These are phyloP conservation scores for Ladona fulva DNA, from an alignment of 1,140 invertebrate genomes.

Conservation along the genomic window DNA sequence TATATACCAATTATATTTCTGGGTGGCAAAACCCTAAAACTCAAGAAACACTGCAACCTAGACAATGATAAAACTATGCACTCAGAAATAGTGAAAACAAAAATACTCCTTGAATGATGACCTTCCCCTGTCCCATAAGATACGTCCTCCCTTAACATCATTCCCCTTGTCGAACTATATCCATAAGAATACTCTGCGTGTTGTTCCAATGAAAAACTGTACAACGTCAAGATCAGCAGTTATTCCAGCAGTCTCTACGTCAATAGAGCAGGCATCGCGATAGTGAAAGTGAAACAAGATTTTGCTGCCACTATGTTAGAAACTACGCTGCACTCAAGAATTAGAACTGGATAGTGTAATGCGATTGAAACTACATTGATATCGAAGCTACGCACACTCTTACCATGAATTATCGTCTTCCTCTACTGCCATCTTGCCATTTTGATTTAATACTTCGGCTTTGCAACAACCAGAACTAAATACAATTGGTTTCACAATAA, in stretches of 20 bases:
- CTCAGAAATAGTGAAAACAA: no score
- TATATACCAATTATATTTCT: no score
- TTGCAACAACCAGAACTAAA: not conserved
- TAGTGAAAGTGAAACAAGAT: not conserved
- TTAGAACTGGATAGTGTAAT: not conserved
- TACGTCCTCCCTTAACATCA: no score
- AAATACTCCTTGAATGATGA: no score
- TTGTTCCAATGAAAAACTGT: not conserved
- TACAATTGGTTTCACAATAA: no score
- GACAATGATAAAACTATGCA: no score
- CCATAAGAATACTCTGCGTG: slow-evolving; percentile 17
- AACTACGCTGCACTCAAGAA: not conserved
- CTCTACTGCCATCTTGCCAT: slow-evolving; percentile 42
- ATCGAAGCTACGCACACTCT: slow-evolving; percentile 22
- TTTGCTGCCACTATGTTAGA: not conserved
- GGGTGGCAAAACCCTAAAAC: no score
- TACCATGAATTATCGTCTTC: slow-evolving; percentile 53
- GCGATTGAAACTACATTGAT: not conserved
- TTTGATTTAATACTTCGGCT: slow-evolving; percentile 12
- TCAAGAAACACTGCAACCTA: no score
- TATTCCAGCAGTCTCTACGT: slow-evolving; percentile 4
- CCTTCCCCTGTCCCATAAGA: no score
- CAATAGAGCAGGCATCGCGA: not conserved
- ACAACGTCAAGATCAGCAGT: slow-evolving; percentile 12
- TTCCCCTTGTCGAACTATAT: slow-evolving; percentile 10